phyloP scores from a whole-genome alignment of 2,113 vertebrate species.

The Podarcis raffonei region DNA sequence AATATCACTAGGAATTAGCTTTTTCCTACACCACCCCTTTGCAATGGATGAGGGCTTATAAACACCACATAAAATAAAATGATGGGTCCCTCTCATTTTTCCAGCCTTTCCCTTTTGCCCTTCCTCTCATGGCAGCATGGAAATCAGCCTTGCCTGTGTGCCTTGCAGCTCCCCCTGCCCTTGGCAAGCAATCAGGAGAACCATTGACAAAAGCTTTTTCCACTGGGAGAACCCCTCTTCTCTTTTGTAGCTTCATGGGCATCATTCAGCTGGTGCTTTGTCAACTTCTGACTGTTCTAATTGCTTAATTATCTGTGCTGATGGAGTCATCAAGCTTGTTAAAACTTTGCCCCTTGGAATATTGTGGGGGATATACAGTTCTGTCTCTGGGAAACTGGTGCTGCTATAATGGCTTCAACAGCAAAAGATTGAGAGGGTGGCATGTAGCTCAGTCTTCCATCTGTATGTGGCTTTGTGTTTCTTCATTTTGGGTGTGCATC shows the following conservation, averaged over 20 bases:
- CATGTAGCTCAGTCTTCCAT: no score
- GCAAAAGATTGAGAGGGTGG: conserved; percentile 7
- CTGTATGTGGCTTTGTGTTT: conserved; percentile 20
- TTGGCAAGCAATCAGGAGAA: conserved; percentile 50
- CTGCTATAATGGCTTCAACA: conserved; percentile 37
- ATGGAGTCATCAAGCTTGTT: conserved; percentile 68
- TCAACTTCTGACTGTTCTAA: conserved; percentile 62
- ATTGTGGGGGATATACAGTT: conserved; percentile 23
- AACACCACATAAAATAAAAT: not conserved
- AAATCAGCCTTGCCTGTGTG: conserved; percentile 56
- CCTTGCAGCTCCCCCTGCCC: conserved; percentile 47
- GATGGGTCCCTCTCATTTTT: conserved; percentile 48
- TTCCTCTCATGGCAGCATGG: conserved; percentile 47
- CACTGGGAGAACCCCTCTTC: conserved; percentile 37
- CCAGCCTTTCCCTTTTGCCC: conserved; percentile 61
- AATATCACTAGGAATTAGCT: conserved; percentile 65
- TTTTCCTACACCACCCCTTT: conserved; percentile 65
- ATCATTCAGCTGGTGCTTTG: conserved; percentile 67
- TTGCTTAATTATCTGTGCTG: conserved; percentile 66
- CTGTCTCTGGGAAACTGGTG: conserved; percentile 34
- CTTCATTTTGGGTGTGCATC: not conserved
- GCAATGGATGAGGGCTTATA: conserved; percentile 48
- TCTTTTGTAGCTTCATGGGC: conserved; percentile 57
- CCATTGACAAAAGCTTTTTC: conserved; percentile 40
- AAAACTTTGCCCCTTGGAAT: conserved; percentile 60